Base-by-base conservation (phyloP, 2,888 invertebrate genomes). In the Pseudeuparius sepicola region DNA sequence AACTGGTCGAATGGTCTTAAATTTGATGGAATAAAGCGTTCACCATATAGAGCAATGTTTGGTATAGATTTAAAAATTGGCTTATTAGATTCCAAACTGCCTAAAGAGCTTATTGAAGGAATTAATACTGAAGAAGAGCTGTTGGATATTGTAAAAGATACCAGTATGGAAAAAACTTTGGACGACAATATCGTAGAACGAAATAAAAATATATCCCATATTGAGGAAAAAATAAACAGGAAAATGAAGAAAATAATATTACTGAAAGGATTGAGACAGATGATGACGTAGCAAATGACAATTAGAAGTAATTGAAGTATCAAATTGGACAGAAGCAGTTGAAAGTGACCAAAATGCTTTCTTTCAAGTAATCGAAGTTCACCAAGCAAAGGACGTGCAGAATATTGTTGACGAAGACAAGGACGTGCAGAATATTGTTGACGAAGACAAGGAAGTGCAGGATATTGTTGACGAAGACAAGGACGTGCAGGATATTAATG, bases 51-150 rank as follows among this genome's bases (percentile, higher is more conserved):
- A 35, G 28, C 18, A 35, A 31, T 31, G 12, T 31, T 31, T 27
- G 7, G 31, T 31, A 27, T 27, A 31, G 26, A 31, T 35, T 35
- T 35, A 35, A 35, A 35, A 12, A 33, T 35, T 33, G 29, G 28
- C 18, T 35, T 36, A 36, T 36, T 36, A 24, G 36, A 33, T 36
- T 24, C 36, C 24, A 36, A 36, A 34, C 31, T 36, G 31, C 18
- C 35, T 18, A 35, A 33, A 35, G 29, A 35, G 11, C 29, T 30
- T 35, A 35, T 35, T 35, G 35, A 35, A 35, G 35, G 10, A 35
- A 35, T 35, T 35, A 35, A 15, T 35, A 31, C 35, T 34, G 31
- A 35, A 35, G 31, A 35, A 33, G 31, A 35, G 35, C 17, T 35
- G 15, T 35, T 31, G 3, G 11, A 29, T 16, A 35, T 31, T 18